These are phyloP conservation scores for Xyrichtys novacula DNA, from an alignment of 2,797 vertebrate species.

Conservation along the genomic window DNA sequence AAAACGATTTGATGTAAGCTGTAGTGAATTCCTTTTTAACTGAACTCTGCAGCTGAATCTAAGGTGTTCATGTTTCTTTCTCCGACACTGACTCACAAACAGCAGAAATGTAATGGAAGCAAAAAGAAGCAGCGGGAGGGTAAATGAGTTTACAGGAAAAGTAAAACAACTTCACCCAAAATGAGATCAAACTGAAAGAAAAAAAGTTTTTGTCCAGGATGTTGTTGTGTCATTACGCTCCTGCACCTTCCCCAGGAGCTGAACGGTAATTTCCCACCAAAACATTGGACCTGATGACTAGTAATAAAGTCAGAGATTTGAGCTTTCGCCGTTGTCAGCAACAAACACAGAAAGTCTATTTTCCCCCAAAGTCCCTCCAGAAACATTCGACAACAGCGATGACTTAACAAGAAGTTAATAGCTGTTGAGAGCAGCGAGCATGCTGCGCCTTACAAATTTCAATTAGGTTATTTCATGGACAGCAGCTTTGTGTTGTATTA, in stretches of 20 bases:
- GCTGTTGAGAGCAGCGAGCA: slow-evolving; percentile 31
- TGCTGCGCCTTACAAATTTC: slow-evolving; percentile 36
- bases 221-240: not conserved
- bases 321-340: slow-evolving; percentile 34
- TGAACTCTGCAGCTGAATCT: not conserved
- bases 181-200: not conserved
- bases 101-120: not conserved
- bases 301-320: slow-evolving; percentile 12
- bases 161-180: not conserved
- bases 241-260: slow-evolving; percentile 1
- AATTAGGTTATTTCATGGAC: slow-evolving; percentile 46
- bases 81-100: not conserved
- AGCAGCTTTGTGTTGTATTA: not conserved
- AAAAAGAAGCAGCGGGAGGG: not conserved
- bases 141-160: not conserved
- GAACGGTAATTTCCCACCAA: slow-evolving; percentile 12
- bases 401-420: slow-evolving; percentile 62
- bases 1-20: no score
- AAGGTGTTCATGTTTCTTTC: not conserved
- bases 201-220: not conserved
- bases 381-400: slow-evolving; percentile 35
- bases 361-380: slow-evolving; percentile 18
- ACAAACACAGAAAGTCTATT: slow-evolving; percentile 22
- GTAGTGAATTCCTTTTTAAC: not conserved
- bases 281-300: slow-evolving; percentile 2